A percentile compares a stretch with the other conserved stretches of the same genome.
These are phyloP conservation scores for Stichodactyla mertensii DNA, from an alignment of 64 coral and sea anemone genomes.

Conservation along the genomic window DNA sequence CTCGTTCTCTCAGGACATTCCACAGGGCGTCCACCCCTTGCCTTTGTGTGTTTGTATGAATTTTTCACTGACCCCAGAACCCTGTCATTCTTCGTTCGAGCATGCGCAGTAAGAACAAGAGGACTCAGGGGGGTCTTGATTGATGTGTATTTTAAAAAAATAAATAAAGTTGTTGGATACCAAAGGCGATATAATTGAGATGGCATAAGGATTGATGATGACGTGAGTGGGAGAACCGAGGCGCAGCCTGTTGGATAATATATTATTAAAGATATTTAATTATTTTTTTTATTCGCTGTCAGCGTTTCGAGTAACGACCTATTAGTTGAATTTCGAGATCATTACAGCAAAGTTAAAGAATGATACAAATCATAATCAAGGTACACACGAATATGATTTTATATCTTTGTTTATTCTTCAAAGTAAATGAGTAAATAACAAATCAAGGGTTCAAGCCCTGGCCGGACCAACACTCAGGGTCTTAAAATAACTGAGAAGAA, in stretches of 20 bases:
- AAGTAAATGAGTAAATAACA: background rate
- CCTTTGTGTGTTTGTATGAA: too few relatives aligned
- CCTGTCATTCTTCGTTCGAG: too few relatives aligned
- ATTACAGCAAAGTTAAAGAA: constrained; percentile 98
- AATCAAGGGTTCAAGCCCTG: background rate
- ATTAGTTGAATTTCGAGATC: background rate
- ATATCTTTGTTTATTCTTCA: background rate
- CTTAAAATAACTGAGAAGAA: too few relatives aligned
- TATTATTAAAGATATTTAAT: background rate
- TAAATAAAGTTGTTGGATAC: too few relatives aligned
- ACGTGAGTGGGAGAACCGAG: too few relatives aligned
- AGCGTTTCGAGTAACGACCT: background rate
- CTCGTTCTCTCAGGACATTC: too few relatives aligned
- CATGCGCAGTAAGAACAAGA: too few relatives aligned
- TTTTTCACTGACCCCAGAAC: too few relatives aligned
- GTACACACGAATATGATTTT: constrained; percentile 3
- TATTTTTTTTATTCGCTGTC: constrained; percentile 18
- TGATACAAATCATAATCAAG: constrained; percentile 97
- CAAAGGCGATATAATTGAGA: background rate
- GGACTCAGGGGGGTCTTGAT: too few relatives aligned
- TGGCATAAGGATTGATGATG: background rate
- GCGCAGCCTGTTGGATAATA: background rate
- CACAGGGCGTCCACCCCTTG: too few relatives aligned
- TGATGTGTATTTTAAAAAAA: too few relatives aligned
- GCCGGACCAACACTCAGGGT: too few relatives aligned